Base-by-base conservation (phyloP, 2,113 vertebrate genomes). In the Pseudorectes ferrugineus region DNA sequence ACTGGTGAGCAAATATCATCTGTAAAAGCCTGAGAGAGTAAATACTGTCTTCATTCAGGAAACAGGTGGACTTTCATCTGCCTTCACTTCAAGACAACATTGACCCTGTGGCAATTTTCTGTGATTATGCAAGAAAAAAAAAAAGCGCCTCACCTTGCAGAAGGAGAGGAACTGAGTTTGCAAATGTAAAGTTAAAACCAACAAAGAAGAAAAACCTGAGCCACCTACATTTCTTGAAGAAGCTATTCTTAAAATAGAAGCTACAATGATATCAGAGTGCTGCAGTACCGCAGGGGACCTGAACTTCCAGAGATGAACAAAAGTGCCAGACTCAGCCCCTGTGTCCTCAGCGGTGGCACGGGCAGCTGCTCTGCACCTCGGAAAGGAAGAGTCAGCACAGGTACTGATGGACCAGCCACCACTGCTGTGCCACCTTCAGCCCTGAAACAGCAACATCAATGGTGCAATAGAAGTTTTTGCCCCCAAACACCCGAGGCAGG, bases 201-300 rank as follows among this genome's bases (percentile, higher is more conserved):
- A 83, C 46, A 79, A 74, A 78, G 59, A 84, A 75, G n/a, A 77
- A 95, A 89, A 93, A 65, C 35, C 31, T 0, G 1, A 93, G 74
- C 85, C 76, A 90, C 73, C 70, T 81, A 81, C 61, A 89, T 88
- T 88, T 80, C 85, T 95, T 67, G 59, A 68, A 90, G 79, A 80
- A 94, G 68, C n/a, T 80, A 45, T 52, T 88, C 71, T 84, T 94
- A 94, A 96, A 96, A 96, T 95, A 95, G 93, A 90, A 96, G 63
- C 79, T 45, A 22, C 35, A 74, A 67, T 66, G 92, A 43, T 85
- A 90, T 70, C 82, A 92, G 88, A 92, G 57, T 52, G 52, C 92
- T 92, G 95, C 93, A 96, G 67, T 80, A 86, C 51, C 31, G 9
- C 79, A 84, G 95, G 85, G 81, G 85, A 93, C 45, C 82, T 90